Evolutionary conservation across 2,113 vertebrate genomes (phyloP), one percentile per base, ranked within the genome.

Genomic region (Spilogale gracilis): DNA sequence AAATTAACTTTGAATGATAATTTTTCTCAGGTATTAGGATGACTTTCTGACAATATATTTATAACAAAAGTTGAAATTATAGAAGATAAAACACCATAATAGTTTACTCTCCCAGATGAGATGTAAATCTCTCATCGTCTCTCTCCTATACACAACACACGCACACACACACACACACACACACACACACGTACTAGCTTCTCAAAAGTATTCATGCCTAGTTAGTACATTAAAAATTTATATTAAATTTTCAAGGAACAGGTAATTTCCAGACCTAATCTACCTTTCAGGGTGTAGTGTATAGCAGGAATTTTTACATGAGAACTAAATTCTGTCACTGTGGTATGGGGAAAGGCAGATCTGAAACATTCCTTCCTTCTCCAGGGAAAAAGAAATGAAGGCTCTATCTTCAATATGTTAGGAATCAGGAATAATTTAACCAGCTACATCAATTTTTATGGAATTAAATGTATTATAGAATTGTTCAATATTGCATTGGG

Each of bases 211-310:
- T 90, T 27, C 73, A 27, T 45, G 4, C 3, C 17, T 67, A 27
- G 38, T 6, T 83, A 48, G 16, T n/a, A 52, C 11, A 85, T 74
- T 4, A 43, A 71, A 1, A 73, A 85, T 20, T 86, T 80, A 52
- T 43, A 97, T 45, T 27, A 89, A 38, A 58, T 60, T 89, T 82
- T 94, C 30, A 58, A 67, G 32, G 58, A 88, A 79, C 18, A 94
- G 9, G 32, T 65, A 52, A 48, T 74, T 80, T 65, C 12, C 32
- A 56, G 27, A 54, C 5, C 1, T 54, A 61, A 48, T 61, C 2
- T 69, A 69, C 1, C 43, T 69, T 81, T 69, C 11, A 79, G 6
- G 0, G 4, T 48, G 0, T 89, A 27, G 9, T n/a, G 2, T 17
- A 27, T 61, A 60, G 13, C 1, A 82, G 61, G 30, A 81, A 80